Conservation (phyloP, 2,113 vertebrate genomes). For the Emydura subglobosa region DNA sequence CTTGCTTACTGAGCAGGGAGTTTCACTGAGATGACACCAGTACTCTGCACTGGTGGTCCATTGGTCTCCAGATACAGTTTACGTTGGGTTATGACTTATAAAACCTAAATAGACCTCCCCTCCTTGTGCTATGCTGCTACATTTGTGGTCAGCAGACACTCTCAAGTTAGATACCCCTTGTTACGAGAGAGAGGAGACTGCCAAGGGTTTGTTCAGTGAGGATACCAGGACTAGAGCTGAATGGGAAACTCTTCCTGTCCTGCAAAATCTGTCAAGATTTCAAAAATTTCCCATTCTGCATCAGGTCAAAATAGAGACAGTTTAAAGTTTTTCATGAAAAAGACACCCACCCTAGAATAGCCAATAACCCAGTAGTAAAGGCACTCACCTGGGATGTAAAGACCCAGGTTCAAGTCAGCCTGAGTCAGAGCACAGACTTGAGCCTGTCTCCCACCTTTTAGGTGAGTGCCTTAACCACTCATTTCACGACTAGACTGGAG, state of each 20-base stretch:
- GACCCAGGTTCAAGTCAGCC: no score
- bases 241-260: neutral
- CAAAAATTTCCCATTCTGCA: neutral
- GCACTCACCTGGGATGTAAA: no score
- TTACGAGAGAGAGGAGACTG: neutral
- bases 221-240: neutral
- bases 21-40: conserved; percentile 22
- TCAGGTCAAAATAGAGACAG: no score
- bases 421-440: no score
- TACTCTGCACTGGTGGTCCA: neutral
- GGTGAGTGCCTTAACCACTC: no score
- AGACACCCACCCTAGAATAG: no score
- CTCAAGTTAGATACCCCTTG: neutral
- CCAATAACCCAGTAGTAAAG: no score
- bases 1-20: conserved; percentile 4
- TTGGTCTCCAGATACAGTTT: neutral
- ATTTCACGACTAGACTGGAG: no score
- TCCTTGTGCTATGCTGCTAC: neutral
- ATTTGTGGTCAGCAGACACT: neutral
- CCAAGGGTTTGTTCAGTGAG: neutral
- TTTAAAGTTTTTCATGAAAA: no score
- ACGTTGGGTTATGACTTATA: neutral
- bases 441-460: no score
- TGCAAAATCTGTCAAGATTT: neutral
- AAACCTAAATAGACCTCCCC: neutral